Evolutionary conservation across 2,888 invertebrate genomes (phyloP).

Genomic region (Eupithecia tripunctaria): DNA sequence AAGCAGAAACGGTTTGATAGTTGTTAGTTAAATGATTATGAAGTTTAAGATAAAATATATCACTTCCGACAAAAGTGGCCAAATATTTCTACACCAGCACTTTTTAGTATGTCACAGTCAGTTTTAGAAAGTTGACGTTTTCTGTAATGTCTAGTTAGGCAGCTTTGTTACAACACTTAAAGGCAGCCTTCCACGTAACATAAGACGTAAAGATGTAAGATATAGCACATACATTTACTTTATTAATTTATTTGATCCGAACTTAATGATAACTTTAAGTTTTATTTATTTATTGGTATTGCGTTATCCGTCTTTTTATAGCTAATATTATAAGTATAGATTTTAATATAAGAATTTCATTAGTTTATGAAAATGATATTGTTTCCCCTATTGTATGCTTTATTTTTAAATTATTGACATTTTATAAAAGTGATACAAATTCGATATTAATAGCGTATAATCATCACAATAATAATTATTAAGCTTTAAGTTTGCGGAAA

Average conservation of each 20-base stretch:
- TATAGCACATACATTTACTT: constrained; percentile 17
- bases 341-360: not conserved
- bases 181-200: constrained; percentile 32
- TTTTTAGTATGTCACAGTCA: constrained; percentile 42
- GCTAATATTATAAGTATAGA: not conserved
- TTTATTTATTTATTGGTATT: constrained; percentile 31
- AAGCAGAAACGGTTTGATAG: not conserved
- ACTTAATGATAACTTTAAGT: constrained; percentile 24
- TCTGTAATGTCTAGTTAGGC: constrained; percentile 38
- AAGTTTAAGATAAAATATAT: constrained; percentile 11
- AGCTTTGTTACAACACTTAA: constrained; percentile 22
- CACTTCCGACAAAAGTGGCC: constrained; percentile 44
- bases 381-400: constrained; percentile 27
- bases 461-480: constrained; percentile 34
- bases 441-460: constrained; percentile 23
- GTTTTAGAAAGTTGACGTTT: constrained; percentile 36
- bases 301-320: constrained; percentile 25
- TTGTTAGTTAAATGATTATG: not conserved
- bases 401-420: constrained; percentile 20
- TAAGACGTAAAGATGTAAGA: constrained; percentile 20
- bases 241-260: constrained; percentile 42
- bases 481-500: constrained; percentile 32
- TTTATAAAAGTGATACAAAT: constrained; percentile 31
- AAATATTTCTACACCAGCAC: constrained; percentile 39
- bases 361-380: constrained; percentile 12